These are phyloP conservation scores for Prosopocoilus inquinatus DNA, from an alignment of 2,888 invertebrate species.

Conservation along the genomic window DNA sequence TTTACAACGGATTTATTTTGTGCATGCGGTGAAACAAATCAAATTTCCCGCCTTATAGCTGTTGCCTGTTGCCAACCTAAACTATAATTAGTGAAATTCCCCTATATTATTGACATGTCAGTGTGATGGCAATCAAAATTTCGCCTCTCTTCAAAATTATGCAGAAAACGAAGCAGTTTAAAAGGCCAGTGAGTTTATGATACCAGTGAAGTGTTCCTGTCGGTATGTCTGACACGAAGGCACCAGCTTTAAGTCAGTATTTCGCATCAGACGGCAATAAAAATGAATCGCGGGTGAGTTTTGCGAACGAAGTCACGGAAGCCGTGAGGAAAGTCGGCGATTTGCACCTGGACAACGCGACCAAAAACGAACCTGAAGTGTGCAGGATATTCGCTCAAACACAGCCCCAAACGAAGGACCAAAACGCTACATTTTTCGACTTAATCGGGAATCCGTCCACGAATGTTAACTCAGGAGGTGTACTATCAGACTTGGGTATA, in stretches of 20 bases:
- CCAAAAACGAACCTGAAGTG: conserved; percentile 47
- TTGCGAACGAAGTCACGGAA: conserved; percentile 34
- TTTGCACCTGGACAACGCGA: conserved; percentile 21
- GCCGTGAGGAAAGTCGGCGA: conserved; percentile 32
- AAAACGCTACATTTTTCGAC: conserved; percentile 52
- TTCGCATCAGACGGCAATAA: conserved; percentile 46
- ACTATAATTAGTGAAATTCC: too few relatives aligned
- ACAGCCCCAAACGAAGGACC: conserved; percentile 45
- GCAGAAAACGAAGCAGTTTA: too few relatives aligned
- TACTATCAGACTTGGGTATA: conserved; percentile 23
- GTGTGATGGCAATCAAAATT: too few relatives aligned
- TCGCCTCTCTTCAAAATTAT: too few relatives aligned
- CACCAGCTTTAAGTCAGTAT: conserved; percentile 59
- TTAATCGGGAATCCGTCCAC: conserved; percentile 43
- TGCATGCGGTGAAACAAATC: too few relatives aligned
- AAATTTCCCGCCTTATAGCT: too few relatives aligned
- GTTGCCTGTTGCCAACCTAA: too few relatives aligned
- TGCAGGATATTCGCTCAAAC: conserved; percentile 52
- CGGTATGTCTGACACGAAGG: conserved; percentile 38
- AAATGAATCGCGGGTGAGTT: conserved; percentile 32
- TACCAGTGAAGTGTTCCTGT: background rate
- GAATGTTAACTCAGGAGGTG: conserved; percentile 6
- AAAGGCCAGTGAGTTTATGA: too few relatives aligned
- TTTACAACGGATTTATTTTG: too few relatives aligned
- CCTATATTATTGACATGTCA: too few relatives aligned